These are phyloP conservation scores for Parnassius mnemosyne DNA, from an alignment of 2,888 invertebrate genomes.

Conservation along the genomic window DNA sequence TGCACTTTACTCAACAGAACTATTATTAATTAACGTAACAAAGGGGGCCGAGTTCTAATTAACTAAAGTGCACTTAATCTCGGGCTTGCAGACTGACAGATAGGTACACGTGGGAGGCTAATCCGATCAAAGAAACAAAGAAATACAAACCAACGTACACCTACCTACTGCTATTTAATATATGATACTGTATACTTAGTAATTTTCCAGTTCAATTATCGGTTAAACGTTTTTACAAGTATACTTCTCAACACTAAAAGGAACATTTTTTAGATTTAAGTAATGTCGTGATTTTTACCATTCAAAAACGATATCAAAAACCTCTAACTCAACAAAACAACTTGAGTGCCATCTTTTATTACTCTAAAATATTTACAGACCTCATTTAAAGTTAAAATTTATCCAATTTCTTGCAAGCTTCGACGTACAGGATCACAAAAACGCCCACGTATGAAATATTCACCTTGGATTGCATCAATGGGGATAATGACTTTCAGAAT, in stretches of 20 bases:
- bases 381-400: slow-evolving; percentile 12
- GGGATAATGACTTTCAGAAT: slow-evolving; percentile 23
- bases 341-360: neutral
- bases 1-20: slow-evolving; percentile 9
- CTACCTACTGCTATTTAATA: too few relatives aligned
- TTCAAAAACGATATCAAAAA: too few relatives aligned
- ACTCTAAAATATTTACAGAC: slow-evolving; percentile 2
- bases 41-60: slow-evolving; percentile 20
- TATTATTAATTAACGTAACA: slow-evolving; percentile 25
- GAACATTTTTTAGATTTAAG: too few relatives aligned
- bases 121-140: slow-evolving; percentile 17
- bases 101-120: slow-evolving; percentile 8
- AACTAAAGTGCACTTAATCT: slow-evolving; percentile 27
- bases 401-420: slow-evolving; percentile 9
- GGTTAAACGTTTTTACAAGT: too few relatives aligned
- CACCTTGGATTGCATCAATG: slow-evolving; percentile 20
- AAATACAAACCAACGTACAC: too few relatives aligned
- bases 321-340: too few relatives aligned
- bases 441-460: slow-evolving; percentile 15
- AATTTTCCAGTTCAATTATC: too few relatives aligned
- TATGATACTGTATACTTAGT: too few relatives aligned
- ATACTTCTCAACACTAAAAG: too few relatives aligned
- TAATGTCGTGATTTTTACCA: too few relatives aligned
- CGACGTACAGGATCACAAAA: slow-evolving; percentile 10
- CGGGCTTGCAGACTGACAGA: neutral